Evolutionary conservation across 2,888 invertebrate species (phyloP).

Genomic region (Caprella mutica): DNA sequence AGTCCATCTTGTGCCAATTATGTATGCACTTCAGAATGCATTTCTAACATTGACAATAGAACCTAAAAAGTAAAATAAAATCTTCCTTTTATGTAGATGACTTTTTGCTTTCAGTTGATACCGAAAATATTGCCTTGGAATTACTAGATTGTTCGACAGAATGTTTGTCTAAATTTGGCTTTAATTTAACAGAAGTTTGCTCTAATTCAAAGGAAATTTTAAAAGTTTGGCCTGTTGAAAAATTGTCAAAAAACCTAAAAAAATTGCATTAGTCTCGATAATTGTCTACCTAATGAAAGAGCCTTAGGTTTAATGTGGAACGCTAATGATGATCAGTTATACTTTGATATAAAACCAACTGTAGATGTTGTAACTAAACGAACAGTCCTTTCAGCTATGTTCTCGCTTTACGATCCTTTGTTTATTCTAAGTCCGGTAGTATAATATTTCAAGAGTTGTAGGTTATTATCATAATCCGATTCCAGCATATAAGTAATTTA

Average conservation of each 20-base stretch:
- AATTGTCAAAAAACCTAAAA: too few species aligned
- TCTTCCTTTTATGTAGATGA: slow-evolving; percentile 16
- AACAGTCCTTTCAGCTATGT: neutral
- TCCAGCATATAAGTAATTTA: too few species aligned
- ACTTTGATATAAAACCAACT: neutral
- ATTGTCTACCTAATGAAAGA: neutral
- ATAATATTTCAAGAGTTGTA: too few species aligned
- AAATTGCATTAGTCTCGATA: too few species aligned
- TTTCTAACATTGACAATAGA: too few species aligned
- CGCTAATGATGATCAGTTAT: neutral
- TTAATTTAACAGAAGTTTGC: slow-evolving; percentile 5
- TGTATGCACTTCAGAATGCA: slow-evolving; percentile 11
- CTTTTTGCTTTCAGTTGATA: neutral
- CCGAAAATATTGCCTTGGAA: neutral
- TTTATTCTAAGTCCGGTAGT: neutral
- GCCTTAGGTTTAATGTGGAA: slow-evolving; percentile 10
- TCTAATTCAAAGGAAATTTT: neutral
- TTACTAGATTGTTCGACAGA: neutral
- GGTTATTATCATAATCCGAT: too few species aligned
- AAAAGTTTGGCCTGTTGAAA: neutral
- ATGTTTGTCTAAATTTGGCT: neutral
- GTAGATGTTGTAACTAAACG: neutral
- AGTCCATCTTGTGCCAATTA: neutral
- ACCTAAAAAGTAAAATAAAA: too few species aligned
- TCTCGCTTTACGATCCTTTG: neutral